Evolutionary conservation across 1,140 invertebrate genomes (phyloP), one percentile per base, ranked within the genome.

Genomic region (Aphis gossypii): DNA sequence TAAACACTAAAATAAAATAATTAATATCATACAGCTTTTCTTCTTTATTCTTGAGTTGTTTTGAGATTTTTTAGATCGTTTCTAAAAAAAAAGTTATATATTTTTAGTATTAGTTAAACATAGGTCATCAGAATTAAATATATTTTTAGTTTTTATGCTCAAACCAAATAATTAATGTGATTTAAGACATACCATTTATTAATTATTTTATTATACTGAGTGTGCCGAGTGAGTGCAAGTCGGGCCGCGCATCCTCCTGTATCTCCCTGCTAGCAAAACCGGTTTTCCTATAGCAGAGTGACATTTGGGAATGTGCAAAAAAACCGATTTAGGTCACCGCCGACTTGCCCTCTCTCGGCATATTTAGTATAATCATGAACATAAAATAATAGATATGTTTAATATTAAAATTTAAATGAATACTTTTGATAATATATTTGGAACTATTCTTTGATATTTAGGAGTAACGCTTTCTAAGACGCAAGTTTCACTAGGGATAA

Each of bases 341-440:
- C 38, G 38, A 41, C 38, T 41, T 41, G 38, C 38, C 0, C 38
- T 41, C 38, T 41, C 1, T 41, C 38, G 1, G 38, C 38, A 3
- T 3, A 41, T 3, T 41, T 3, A 41, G 38, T 41, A 41, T 41
- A 86, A 46, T 86, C 4, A 84, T 11, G 83, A 44, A 41, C 9
- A 25, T 11, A 38, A 21, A 84, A 84, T 44, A 44, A 44, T 4
- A 21, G 8, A n/a, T 76, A 76, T 6, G 14, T 76, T 14, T 6
- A 76, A 51, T 51, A 51, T 51, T 51, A 51, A 51, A 83, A 92
- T 51, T 76, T 1, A 89, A 89, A 89, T 38, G 1, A 41, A 11
- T 48, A 93, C 92, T 56, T 93, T 93, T 30, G 82, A 48, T 51
- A 93, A 35, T 41, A 93, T 93, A 11, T 86, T 93, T 41, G 92